These are phyloP conservation scores for Phrynocephalus vlangalii DNA, from an alignment of 2,797 vertebrate genomes.

Conservation along the genomic window DNA sequence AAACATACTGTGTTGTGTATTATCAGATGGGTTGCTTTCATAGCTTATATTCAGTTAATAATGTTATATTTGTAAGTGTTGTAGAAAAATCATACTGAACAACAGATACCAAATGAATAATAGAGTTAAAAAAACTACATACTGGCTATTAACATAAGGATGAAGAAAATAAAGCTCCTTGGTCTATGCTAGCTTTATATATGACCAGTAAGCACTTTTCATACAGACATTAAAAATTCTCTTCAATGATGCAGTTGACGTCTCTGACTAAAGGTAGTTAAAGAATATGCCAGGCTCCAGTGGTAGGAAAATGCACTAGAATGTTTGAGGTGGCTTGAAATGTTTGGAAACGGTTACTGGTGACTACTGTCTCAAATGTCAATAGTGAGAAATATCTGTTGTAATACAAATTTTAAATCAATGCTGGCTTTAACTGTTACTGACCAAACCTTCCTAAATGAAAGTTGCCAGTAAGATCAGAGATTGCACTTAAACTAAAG, in stretches of 20 bases:
- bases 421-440: constrained; percentile 18
- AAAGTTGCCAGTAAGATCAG: neutral
- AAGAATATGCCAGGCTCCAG: neutral
- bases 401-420: neutral
- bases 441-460: neutral
- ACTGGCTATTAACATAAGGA: constrained; percentile 30
- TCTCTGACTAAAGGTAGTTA: constrained; percentile 3
- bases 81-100: constrained; percentile 11
- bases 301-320: neutral
- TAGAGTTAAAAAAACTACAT: constrained; percentile 33
- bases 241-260: constrained; percentile 18
- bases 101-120: neutral
- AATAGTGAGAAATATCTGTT: neutral
- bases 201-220: too few relatives aligned
- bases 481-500: neutral
- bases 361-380: neutral
- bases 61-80: constrained; percentile 3
- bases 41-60: constrained; percentile 59
- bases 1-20: constrained; percentile 28
- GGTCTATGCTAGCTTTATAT: too few relatives aligned
- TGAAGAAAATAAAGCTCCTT: neutral
- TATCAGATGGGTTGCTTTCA: constrained; percentile 27
- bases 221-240: neutral
- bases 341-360: neutral
- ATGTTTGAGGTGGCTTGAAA: neutral